Conservation (phyloP, 2,113 vertebrate species). For the mouse (Mus musculus) region DNA sequence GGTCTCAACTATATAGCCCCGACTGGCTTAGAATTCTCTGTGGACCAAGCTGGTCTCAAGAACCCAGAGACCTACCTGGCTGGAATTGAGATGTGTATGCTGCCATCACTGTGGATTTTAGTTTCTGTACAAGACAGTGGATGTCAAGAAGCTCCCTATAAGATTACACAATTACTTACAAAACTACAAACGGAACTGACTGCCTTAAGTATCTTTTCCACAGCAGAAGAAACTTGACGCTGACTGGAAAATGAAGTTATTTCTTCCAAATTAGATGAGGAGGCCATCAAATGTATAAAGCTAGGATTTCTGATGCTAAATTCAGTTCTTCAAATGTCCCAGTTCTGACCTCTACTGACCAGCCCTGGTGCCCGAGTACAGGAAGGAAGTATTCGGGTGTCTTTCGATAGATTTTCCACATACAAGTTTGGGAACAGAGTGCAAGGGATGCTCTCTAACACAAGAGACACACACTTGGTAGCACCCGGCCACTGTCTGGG, state of each 20-base stretch:
- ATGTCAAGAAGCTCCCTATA: not conserved
- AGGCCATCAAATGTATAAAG: not conserved
- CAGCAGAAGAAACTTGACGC: not conserved
- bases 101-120: not conserved
- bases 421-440: not conserved
- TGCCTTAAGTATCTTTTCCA: not conserved
- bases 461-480: not conserved
- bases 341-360: not conserved
- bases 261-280: not conserved
- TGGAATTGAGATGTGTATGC: not conserved
- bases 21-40: not conserved
- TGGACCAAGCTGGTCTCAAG: not conserved
- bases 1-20: not conserved
- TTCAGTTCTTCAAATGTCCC: not conserved
- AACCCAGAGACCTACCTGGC: not conserved
- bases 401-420: not conserved
- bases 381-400: not conserved
- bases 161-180: not conserved
- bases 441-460: not conserved
- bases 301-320: conserved; percentile 10
- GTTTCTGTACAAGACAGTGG: conserved; percentile 4
- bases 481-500: not conserved
- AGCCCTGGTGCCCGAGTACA: not conserved
- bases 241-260: conserved; percentile 39
- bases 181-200: not conserved